Conservation (phyloP, 1,140 invertebrate species). For the Ceratina australensis region DNA sequence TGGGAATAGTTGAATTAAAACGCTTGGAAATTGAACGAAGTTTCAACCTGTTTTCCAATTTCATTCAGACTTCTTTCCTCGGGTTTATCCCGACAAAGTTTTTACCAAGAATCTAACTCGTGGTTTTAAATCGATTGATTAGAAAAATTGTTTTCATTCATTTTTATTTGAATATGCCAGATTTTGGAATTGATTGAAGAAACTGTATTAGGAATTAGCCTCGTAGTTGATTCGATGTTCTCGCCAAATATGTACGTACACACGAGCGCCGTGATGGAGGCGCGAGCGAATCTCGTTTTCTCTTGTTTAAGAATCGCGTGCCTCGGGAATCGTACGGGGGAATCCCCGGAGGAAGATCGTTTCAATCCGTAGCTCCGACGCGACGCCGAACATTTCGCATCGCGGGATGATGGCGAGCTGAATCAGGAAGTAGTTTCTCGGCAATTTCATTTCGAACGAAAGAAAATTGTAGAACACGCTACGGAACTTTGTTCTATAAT, state of each 20-base stretch:
- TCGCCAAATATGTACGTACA: background rate
- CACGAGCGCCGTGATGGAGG: background rate
- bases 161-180: no score
- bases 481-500: background rate
- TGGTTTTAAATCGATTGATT: no score
- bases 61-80: background rate
- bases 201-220: no score
- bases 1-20: background rate
- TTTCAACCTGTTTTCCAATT: background rate
- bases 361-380: background rate
- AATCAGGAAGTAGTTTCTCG: conserved; percentile 42
- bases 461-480: conserved; percentile 8
- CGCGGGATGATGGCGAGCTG: conserved; percentile 28
- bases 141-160: no score
- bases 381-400: conserved; percentile 17
- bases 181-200: no score
- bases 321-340: conserved; percentile 13
- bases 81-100: background rate
- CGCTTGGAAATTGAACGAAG: background rate
- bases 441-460: conserved; percentile 32
- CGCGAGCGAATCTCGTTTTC: conserved; percentile 15
- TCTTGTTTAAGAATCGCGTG: conserved; percentile 39
- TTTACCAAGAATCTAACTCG: no score
- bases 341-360: conserved; percentile 35
- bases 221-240: no score